phyloP scores from a whole-genome alignment of 2,113 vertebrate genomes.

The Amia ocellicauda region DNA sequence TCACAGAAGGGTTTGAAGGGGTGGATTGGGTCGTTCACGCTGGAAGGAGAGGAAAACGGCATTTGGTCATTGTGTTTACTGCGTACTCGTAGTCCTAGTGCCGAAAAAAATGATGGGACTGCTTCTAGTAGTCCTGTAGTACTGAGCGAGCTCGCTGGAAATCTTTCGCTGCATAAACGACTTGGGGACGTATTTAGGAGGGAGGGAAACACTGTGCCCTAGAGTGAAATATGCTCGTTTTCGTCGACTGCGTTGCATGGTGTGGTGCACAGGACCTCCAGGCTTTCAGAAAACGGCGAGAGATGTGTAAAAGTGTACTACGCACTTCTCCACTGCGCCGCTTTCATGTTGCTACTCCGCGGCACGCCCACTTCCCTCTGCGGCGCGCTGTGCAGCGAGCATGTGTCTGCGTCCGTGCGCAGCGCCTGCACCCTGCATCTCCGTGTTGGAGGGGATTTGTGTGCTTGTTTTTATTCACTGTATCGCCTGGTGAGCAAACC shows the following conservation, averaged over 20 bases:
- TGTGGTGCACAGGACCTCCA: conserved; percentile 26
- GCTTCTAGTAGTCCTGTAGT: conserved; percentile 3
- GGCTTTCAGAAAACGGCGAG: conserved; percentile 62
- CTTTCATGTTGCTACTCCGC: conserved; percentile 42
- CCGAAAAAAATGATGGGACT: conserved; percentile 8
- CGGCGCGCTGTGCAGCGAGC: conserved; percentile 31
- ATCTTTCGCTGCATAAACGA: conserved; percentile 15
- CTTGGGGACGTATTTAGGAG: not conserved
- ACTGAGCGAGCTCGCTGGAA: conserved; percentile 6
- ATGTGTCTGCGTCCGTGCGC: conserved; percentile 20
- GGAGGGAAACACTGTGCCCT: not conserved
- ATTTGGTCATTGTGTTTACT: not conserved
- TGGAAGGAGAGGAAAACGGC: not conserved
- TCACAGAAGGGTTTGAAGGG: too few relatives aligned
- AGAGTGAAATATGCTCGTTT: not conserved
- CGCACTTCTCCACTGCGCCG: conserved; percentile 64
- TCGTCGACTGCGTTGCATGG: not conserved
- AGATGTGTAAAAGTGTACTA: conserved; percentile 58
- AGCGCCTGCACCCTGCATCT: not conserved
- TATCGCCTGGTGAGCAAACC: too few relatives aligned
- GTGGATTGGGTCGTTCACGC: too few relatives aligned
- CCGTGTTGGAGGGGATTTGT: too few relatives aligned
- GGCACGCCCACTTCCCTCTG: conserved; percentile 69
- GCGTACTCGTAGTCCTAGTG: not conserved
- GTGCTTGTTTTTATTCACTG: too few relatives aligned